These are phyloP conservation scores for Pungitius pungitius DNA, from an alignment of 2,113 vertebrate species.

Conservation along the genomic window DNA sequence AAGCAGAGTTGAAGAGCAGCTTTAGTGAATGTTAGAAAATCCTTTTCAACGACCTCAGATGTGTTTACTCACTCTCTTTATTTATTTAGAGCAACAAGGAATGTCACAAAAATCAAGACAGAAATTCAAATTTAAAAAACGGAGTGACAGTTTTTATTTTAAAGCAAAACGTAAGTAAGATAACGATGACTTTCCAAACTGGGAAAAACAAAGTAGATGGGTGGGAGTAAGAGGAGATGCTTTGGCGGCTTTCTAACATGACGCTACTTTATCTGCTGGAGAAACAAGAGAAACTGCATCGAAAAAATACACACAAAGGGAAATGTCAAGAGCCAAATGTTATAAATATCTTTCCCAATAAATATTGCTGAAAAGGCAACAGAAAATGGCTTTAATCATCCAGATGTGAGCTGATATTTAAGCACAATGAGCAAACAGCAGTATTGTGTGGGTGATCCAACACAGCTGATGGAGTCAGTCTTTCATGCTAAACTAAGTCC, in stretches of 20 bases:
- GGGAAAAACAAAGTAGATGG: conserved; percentile 19
- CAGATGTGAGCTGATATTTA: conserved; percentile 27
- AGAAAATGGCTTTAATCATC: conserved; percentile 39
- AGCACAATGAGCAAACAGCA: not conserved
- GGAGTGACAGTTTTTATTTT: conserved; percentile 54
- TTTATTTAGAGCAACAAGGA: conserved; percentile 7
- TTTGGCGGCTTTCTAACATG: conserved; percentile 25
- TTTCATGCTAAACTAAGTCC: conserved; percentile 58
- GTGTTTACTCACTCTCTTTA: not conserved
- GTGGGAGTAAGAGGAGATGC: conserved; percentile 12
- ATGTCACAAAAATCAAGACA: not conserved
- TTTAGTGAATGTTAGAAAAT: not conserved
- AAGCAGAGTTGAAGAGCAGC: not conserved
- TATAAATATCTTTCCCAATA: conserved; percentile 38
- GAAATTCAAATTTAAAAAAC: not conserved
- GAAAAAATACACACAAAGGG: conserved; percentile 16
- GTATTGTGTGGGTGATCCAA: not conserved
- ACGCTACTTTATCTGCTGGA: conserved; percentile 35
- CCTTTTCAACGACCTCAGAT: not conserved
- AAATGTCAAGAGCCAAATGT: conserved; percentile 29
- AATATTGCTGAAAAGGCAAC: conserved; percentile 59
- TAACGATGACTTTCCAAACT: conserved; percentile 2
- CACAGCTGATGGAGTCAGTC: not conserved
- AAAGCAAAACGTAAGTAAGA: conserved; percentile 44
- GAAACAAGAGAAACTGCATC: conserved; percentile 32